These are phyloP conservation scores for Colinus virginianus DNA, from an alignment of 2,113 vertebrate species.

Conservation along the genomic window DNA sequence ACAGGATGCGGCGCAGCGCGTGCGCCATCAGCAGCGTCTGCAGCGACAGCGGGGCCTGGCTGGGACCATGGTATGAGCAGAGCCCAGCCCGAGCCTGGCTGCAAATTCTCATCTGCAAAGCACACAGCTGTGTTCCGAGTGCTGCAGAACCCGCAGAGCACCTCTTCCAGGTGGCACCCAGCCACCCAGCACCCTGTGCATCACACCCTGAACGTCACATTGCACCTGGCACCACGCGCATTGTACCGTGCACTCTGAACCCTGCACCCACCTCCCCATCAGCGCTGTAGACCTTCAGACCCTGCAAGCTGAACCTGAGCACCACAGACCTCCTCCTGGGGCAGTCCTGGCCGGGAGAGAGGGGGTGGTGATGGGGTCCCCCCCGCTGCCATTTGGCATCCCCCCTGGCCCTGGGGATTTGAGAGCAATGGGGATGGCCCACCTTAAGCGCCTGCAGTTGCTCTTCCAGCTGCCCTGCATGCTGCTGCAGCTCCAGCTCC, in stretches of 20 bases:
- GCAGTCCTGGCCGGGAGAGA: conserved; percentile 75
- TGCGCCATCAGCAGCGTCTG: conserved; percentile 96
- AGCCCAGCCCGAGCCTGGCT: too few species aligned
- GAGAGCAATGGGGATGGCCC: not conserved
- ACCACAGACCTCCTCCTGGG: conserved; percentile 81
- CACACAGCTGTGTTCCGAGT: rapidly evolving
- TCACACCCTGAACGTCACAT: too few species aligned
- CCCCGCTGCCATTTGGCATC: not conserved
- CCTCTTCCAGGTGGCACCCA: not conserved
- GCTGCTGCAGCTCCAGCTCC: conserved; percentile 85
- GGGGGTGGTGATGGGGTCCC: not conserved
- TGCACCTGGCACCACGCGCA: not conserved
- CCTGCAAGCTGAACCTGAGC: conserved; percentile 91
- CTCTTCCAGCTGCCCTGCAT: conserved; percentile 80
- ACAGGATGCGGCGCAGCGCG: conserved; percentile 86
- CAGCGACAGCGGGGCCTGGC: not conserved
- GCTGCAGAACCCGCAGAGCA: not conserved
- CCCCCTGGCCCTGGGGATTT: not conserved
- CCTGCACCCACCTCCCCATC: conserved; percentile 84
- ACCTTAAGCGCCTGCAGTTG: conserved; percentile 88
- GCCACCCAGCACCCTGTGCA: not conserved
- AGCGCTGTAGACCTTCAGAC: conserved; percentile 91
- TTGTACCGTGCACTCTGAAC: not conserved
- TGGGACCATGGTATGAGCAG: too few species aligned
- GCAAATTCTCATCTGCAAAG: not conserved